A percentile compares a stretch with the other conserved stretches of the same genome.
Conservation (phyloP, 2,888 invertebrate genomes). For the Cynaeus angustus region DNA sequence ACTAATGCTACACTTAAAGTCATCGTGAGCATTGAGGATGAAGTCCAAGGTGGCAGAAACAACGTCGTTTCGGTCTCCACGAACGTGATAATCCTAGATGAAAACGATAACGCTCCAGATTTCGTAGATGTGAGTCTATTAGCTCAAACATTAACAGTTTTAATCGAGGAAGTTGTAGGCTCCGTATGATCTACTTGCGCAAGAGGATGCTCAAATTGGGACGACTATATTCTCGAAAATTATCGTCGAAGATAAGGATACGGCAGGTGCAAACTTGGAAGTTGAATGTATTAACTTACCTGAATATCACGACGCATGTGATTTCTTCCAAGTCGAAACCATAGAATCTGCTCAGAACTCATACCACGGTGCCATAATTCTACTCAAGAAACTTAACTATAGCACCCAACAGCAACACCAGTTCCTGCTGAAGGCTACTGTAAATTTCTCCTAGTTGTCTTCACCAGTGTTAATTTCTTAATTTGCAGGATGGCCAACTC, state of each 20-base stretch:
- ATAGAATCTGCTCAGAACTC: constrained; percentile 79
- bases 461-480: constrained; percentile 63
- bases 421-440: constrained; percentile 84
- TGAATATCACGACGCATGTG: constrained; percentile 82
- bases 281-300: constrained; percentile 78
- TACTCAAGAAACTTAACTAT: constrained; percentile 83
- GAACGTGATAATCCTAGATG: constrained; percentile 89
- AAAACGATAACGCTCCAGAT: constrained; percentile 90
- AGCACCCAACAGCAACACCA: constrained; percentile 85
- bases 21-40: constrained; percentile 87
- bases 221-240: constrained; percentile 83
- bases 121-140: constrained; percentile 80
- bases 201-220: constrained; percentile 84
- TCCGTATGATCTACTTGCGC: constrained; percentile 86
- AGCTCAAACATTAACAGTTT: constrained; percentile 9
- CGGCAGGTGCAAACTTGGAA: constrained; percentile 86
- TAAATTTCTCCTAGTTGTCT: constrained; percentile 64
- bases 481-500: constrained; percentile 83
- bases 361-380: constrained; percentile 82
- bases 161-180: constrained; percentile 72
- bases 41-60: constrained; percentile 76
- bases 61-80: constrained; percentile 86
- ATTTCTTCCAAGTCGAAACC: constrained; percentile 79
- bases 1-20: constrained; percentile 86
- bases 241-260: constrained; percentile 85